Percentiles rank a stretch among this genome's conserved stretches.
Evolutionary conservation across 2,888 invertebrate genomes (phyloP).

Genomic region (Tetrapedia diversipes): DNA sequence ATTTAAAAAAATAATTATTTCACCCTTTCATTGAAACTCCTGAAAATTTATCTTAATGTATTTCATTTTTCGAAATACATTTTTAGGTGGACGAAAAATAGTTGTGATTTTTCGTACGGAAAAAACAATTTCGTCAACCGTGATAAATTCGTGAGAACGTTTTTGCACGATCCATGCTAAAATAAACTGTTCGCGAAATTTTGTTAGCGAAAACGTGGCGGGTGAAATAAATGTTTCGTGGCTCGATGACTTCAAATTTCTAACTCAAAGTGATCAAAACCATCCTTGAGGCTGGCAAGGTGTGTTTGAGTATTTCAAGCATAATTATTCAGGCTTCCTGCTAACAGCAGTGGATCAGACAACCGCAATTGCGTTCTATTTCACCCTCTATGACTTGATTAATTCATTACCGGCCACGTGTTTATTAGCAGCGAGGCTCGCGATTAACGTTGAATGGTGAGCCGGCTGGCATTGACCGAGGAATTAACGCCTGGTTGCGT

Average conservation of each 20-base stretch:
- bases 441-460: conserved; percentile 55
- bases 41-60: too few relatives aligned
- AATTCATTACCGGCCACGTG: conserved; percentile 64
- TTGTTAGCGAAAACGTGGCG: too few relatives aligned
- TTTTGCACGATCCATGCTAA: background rate
- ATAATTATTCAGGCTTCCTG: conserved; percentile 8
- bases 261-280: too few relatives aligned
- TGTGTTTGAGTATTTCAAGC: background rate
- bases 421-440: conserved; percentile 44
- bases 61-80: too few relatives aligned
- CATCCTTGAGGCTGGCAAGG: too few relatives aligned
- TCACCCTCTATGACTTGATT: conserved; percentile 64
- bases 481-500: conserved; percentile 13
- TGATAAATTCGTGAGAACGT: background rate
- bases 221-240: too few relatives aligned
- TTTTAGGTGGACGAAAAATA: too few relatives aligned
- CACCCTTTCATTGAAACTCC: too few relatives aligned
- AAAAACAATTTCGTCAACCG: too few relatives aligned
- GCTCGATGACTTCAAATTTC: too few relatives aligned
- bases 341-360: conserved; percentile 12
- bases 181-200: background rate
- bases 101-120: too few relatives aligned
- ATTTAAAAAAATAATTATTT: too few relatives aligned
- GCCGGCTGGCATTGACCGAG: background rate
- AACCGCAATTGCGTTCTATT: conserved; percentile 55